Evolutionary conservation across 2,113 vertebrate genomes (phyloP).

Genomic region (Tylochromis polylepis): DNA sequence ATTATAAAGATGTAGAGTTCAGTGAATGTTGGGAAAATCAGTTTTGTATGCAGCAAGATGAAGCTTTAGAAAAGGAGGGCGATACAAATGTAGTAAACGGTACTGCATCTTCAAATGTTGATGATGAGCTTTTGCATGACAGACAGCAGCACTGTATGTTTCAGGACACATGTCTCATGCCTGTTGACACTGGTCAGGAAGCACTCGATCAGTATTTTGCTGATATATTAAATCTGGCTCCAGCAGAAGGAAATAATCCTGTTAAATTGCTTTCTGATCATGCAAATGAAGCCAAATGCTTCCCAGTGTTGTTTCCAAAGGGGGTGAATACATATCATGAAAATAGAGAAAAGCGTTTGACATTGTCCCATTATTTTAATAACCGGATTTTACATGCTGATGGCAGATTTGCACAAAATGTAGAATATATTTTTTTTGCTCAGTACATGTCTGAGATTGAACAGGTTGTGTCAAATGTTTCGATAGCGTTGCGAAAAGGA

Average conservation of each 20-base stretch:
- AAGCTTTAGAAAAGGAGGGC: fast-evolving
- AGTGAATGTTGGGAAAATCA: not conserved
- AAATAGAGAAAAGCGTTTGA: not conserved
- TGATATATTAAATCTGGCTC: not conserved
- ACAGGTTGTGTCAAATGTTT: fast-evolving
- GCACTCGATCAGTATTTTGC: not conserved
- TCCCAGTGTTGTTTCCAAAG: not conserved
- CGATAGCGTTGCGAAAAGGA: fast-evolving
- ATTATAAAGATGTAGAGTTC: not conserved
- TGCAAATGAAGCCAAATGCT: not conserved
- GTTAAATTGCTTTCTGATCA: not conserved
- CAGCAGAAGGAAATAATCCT: not conserved
- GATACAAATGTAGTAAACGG: fast-evolving
- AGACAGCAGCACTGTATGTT: not conserved
- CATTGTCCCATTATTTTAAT: not conserved
- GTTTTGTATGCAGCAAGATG: fast-evolving
- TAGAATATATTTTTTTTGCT: not conserved
- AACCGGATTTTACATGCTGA: not conserved
- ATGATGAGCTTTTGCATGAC: fast-evolving
- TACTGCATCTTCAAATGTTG: fast-evolving
- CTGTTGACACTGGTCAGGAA: not conserved
- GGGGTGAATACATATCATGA: fast-evolving
- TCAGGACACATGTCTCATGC: not conserved
- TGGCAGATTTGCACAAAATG: not conserved
- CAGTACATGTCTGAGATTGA: not conserved